Percentiles rank a stretch among this genome's conserved stretches.
These are phyloP conservation scores for Pelagia noctiluca DNA, from an alignment of 30 jellyfish, hydroid and myxozoan species.

Conservation along the genomic window DNA sequence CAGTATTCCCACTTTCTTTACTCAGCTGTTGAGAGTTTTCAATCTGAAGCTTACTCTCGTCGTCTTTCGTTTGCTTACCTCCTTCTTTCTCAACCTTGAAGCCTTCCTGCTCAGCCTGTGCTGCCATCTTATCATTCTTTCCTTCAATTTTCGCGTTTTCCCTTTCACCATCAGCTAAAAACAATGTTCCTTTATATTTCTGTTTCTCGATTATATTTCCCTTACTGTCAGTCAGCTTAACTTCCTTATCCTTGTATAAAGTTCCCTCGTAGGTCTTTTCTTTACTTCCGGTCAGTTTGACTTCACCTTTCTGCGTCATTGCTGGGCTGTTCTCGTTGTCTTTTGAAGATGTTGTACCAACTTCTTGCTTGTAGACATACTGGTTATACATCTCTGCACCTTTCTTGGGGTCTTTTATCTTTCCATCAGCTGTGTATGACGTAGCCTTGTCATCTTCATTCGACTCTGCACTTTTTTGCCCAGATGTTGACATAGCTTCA, in stretches of 20 bases:
- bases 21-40: background rate
- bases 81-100: background rate
- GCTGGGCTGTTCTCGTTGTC: slow-evolving; percentile 16
- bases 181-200: slow-evolving; percentile 57
- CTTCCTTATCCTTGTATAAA: slow-evolving; percentile 46
- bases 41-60: no score
- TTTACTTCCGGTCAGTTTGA: no score
- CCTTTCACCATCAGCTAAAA: slow-evolving; percentile 32
- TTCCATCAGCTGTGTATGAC: slow-evolving; percentile 7
- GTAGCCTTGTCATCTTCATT: no score
- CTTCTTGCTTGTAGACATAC: slow-evolving; percentile 56
- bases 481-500: no score
- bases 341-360: background rate
- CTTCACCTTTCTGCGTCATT: background rate
- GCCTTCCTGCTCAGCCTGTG: background rate
- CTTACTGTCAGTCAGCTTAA: slow-evolving; percentile 22
- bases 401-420: slow-evolving; percentile 27
- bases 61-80: background rate
- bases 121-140: background rate
- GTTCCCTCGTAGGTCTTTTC: slow-evolving; percentile 56
- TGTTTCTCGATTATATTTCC: slow-evolving; percentile 61
- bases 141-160: background rate
- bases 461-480: no score
- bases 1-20: background rate
- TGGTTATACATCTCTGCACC: slow-evolving; percentile 63